Evolutionary conservation across 2,113 vertebrate genomes (phyloP).

Genomic region (Thryonomys swinderianus): DNA sequence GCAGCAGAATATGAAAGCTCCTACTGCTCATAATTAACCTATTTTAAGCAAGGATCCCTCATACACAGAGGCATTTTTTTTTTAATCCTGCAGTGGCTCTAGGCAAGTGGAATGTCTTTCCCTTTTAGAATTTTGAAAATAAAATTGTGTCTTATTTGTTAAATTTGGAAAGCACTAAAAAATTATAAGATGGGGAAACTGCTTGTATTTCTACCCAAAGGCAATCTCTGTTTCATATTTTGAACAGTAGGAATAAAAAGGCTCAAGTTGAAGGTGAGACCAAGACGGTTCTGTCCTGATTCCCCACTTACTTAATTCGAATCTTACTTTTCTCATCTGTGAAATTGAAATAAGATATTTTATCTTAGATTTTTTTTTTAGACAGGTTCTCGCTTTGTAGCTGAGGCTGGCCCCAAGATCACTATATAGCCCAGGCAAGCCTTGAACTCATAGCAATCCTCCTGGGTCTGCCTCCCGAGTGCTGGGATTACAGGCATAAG

Average conservation of each 20-base stretch:
- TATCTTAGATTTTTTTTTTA: too few species aligned
- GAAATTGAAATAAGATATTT: not conserved
- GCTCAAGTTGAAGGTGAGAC: not conserved
- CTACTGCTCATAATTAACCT: constrained; percentile 70
- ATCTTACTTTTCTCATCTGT: not conserved
- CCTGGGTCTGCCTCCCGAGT: too few species aligned
- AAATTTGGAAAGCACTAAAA: not conserved
- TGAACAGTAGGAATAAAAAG: not conserved
- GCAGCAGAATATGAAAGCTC: constrained; percentile 63
- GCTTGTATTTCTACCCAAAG: not conserved
- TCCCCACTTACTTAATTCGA: not conserved
- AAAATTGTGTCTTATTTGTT: not conserved
- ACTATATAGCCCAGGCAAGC: too few species aligned
- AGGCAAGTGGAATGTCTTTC: constrained; percentile 7
- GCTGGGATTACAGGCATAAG: too few species aligned
- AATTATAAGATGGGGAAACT: not conserved
- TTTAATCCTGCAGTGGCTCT: constrained; percentile 2
- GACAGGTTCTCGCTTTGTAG: too few species aligned
- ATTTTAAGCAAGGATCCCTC: constrained; percentile 43
- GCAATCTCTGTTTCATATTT: not conserved
- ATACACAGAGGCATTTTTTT: not conserved
- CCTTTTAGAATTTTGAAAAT: not conserved
- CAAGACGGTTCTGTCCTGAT: not conserved
- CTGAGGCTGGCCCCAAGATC: too few species aligned
- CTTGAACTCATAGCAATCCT: too few species aligned